Evolutionary conservation across 1,140 invertebrate species (phyloP), one percentile per base, ranked within the genome.

Genomic region (Psilanteris sp.): DNA sequence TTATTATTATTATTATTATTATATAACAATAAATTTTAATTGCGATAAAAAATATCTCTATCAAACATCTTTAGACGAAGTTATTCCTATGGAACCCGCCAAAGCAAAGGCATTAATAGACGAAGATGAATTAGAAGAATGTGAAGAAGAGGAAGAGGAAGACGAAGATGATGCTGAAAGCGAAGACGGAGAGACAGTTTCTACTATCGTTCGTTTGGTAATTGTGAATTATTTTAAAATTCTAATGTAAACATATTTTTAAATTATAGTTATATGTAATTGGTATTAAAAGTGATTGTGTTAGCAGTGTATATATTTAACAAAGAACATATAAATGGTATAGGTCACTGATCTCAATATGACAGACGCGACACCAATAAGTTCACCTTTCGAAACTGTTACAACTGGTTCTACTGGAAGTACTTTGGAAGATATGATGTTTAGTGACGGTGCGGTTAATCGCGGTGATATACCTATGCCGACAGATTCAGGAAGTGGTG

Each of bases 31-130:
- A n/a, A n/a, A n/a, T n/a, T n/a, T n/a, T n/a, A n/a, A n/a, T n/a
- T n/a, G n/a, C n/a, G n/a, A n/a, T n/a, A 36, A 46, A 36, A 18
- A 39, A 57, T 26, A 24, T n/a, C n/a, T n/a, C n/a, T n/a, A 39
- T 44, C 14, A 31, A 16, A 57, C 20, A 31, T 48, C 3, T 27
- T 37, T 43, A 92, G 93, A 95, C 83, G 89, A 94, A 81, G 83
- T 93, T 1, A 78, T 94, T 54, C 91, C 93, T 2, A 85, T 94
- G 0, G 89, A 92, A 73, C 87, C 90, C 4, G 90, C 89, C 6
- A 91, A 91, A 68, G 81, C 86, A 2, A 87, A 90, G 11, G 87
- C 86, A 34, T 80, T 89, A 78, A 80, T 89, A 61, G 82, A 90
- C 77, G 89, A 89, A 11, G 89, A 90, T 32, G 90, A 91, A n/a